Percentiles rank a stretch among this genome's conserved stretches.
Evolutionary conservation across 2,113 vertebrate genomes (phyloP).

Genomic region (Dinomys branickii): DNA sequence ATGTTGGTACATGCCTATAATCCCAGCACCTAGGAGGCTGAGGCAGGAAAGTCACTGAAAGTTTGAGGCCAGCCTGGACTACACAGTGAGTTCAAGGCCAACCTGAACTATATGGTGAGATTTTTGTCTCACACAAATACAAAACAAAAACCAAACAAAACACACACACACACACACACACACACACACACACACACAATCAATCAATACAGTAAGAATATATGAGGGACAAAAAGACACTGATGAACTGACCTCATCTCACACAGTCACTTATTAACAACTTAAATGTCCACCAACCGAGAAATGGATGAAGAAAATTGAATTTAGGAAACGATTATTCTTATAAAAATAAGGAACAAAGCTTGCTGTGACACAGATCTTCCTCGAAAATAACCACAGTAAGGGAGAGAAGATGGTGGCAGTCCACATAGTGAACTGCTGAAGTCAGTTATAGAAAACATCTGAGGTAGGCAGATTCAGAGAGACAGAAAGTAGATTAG

Average conservation of each 20-base stretch:
- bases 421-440: neutral
- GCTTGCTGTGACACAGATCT: fast-evolving
- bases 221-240: neutral
- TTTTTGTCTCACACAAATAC: neutral
- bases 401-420: neutral
- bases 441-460: too few species aligned
- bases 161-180: neutral
- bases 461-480: fast-evolving
- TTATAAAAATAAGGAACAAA: neutral
- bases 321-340: neutral
- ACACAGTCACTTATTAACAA: neutral
- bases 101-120: neutral
- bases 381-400: neutral
- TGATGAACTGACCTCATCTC: neutral
- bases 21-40: neutral
- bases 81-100: neutral
- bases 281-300: neutral
- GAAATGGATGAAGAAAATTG: neutral
- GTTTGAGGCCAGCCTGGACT: neutral
- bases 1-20: neutral
- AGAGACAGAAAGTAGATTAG: neutral
- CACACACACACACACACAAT: conserved; percentile 23
- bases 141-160: neutral
- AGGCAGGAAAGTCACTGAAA: neutral
- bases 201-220: conserved; percentile 81